These are phyloP conservation scores for Drosophila obscura DNA, from an alignment of 1,140 invertebrate species.

Conservation along the genomic window DNA sequence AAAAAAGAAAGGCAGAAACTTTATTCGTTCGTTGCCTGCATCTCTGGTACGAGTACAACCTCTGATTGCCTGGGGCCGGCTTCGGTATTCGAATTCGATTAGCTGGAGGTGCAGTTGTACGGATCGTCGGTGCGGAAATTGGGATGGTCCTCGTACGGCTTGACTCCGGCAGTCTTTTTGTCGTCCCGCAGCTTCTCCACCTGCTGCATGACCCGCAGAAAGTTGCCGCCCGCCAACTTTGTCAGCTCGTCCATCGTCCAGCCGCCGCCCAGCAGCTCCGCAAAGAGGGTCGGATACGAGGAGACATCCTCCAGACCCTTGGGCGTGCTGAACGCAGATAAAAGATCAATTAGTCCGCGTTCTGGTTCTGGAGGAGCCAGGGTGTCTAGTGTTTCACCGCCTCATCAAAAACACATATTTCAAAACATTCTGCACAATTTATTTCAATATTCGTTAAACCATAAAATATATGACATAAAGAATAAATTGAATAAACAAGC, in stretches of 20 bases:
- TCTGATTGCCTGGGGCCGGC: slow-evolving; percentile 37
- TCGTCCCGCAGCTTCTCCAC: slow-evolving; percentile 84
- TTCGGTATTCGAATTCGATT: slow-evolving; percentile 49
- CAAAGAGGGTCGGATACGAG: slow-evolving; percentile 94
- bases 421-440: slow-evolving; percentile 35
- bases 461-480: slow-evolving; percentile 19
- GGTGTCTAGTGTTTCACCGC: too few species aligned
- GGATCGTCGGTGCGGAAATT: slow-evolving; percentile 83
- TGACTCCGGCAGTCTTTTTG: slow-evolving; percentile 72
- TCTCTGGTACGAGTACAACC: slow-evolving; percentile 57
- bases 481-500: slow-evolving; percentile 34
- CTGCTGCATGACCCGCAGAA: slow-evolving; percentile 90
- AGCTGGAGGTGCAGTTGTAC: slow-evolving; percentile 83
- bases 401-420: slow-evolving; percentile 14
- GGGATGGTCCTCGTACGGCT: slow-evolving; percentile 81
- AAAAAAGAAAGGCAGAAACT: slow-evolving; percentile 15
- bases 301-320: slow-evolving; percentile 95
- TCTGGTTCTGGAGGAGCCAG: not conserved
- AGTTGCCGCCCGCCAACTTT: slow-evolving; percentile 94
- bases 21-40: slow-evolving; percentile 35
- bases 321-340: slow-evolving; percentile 87
- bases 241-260: slow-evolving; percentile 93
- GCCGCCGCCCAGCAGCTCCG: slow-evolving; percentile 91
- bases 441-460: slow-evolving; percentile 22
- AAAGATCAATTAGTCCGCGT: slow-evolving; percentile 1